These are phyloP conservation scores for Cecidostiba fungosa DNA, from an alignment of 2,888 invertebrate species.

Conservation along the genomic window DNA sequence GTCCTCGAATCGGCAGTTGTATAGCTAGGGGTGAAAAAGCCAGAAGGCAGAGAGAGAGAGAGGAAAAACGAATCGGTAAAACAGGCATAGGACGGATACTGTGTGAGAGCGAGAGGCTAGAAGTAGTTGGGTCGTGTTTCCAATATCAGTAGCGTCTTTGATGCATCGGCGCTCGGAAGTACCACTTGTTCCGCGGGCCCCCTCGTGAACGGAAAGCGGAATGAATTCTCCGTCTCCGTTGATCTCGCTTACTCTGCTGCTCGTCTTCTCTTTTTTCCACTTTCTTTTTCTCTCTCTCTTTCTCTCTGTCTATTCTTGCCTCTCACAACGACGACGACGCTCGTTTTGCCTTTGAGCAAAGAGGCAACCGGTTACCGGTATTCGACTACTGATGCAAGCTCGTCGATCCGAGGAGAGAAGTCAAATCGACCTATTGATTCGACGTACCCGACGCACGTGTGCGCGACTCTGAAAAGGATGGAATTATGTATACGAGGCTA, in stretches of 20 bases:
- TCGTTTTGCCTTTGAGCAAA: constrained; percentile 49
- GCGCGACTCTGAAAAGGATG: constrained; percentile 29
- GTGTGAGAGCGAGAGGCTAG: constrained; percentile 15
- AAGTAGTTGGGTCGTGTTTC: constrained; percentile 67
- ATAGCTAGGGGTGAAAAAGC: background rate
- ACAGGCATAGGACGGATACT: constrained; percentile 41
- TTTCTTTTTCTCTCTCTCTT: background rate
- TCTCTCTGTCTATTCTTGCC: constrained; percentile 29
- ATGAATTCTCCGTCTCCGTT: constrained; percentile 52
- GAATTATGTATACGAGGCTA: constrained; percentile 49
- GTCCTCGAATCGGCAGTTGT: constrained; percentile 7
- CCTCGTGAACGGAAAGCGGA: constrained; percentile 57
- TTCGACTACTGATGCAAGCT: constrained; percentile 44
- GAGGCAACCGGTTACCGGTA: constrained; percentile 41
- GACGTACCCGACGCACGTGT: background rate
- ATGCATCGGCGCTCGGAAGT: constrained; percentile 65
- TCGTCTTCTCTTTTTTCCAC: constrained; percentile 13
- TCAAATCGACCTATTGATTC: constrained; percentile 57
- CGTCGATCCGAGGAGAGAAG: constrained; percentile 49
- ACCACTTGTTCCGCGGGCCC: constrained; percentile 57
- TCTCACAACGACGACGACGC: background rate
- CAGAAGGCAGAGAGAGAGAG: background rate
- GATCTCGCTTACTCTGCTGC: constrained; percentile 34
- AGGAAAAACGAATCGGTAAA: constrained; percentile 41
- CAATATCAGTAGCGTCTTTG: constrained; percentile 66